Conservation (phyloP, 1,140 invertebrate genomes). For the Harlomillsia oculata region DNA sequence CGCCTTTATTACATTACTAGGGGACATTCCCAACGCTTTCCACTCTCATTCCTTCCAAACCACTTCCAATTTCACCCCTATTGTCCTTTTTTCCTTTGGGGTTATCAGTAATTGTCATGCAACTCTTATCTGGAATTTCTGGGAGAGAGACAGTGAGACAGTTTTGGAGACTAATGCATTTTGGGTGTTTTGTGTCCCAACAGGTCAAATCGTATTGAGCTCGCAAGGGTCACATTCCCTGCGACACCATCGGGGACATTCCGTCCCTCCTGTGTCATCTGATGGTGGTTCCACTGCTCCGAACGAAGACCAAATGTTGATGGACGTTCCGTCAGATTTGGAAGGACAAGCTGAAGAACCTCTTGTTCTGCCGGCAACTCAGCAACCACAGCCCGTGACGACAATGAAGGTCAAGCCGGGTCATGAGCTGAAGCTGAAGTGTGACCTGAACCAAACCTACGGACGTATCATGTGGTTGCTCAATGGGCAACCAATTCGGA, state of each 20-base stretch:
- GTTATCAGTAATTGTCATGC: neutral
- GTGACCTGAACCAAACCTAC: conserved; percentile 36
- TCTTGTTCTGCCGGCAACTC: neutral
- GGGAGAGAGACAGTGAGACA: neutral
- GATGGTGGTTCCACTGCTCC: conserved; percentile 2
- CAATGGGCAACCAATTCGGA: conserved; percentile 32
- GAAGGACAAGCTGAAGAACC: conserved; percentile 1
- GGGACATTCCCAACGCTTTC: neutral
- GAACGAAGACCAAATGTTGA: conserved; percentile 2
- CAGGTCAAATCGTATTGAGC: conserved; percentile 36
- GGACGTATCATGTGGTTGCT: conserved; percentile 34
- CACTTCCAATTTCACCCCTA: neutral
- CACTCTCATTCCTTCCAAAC: neutral
- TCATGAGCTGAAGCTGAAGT: conserved; percentile 35
- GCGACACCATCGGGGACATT: conserved; percentile 33
- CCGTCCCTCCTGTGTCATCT: conserved; percentile 18
- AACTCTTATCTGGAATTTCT: neutral
- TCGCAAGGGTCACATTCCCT: conserved; percentile 34
- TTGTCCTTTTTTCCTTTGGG: neutral
- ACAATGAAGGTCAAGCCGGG: conserved; percentile 34
- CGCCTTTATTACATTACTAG: too few species aligned
- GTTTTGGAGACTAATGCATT: neutral
- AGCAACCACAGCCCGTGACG: neutral
- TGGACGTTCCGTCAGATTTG: conserved; percentile 7
- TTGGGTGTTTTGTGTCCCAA: conserved; percentile 11